Evolutionary conservation across 1,140 invertebrate genomes (phyloP).

Genomic region (Heliothis subflexa): DNA sequence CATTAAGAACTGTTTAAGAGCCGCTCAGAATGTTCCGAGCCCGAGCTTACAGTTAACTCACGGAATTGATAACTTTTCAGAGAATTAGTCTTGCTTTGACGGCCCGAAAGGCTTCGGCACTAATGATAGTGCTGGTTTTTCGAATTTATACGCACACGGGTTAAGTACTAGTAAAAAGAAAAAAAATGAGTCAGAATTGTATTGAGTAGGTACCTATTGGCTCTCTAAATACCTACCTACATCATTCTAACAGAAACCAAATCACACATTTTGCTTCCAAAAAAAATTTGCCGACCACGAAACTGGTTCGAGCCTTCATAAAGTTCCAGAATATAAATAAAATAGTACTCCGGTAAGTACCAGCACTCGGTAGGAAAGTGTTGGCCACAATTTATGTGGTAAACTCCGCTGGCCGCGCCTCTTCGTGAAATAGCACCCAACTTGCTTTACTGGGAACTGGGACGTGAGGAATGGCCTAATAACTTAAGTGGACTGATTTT

Average conservation of each 20-base stretch:
- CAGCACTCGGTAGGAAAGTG: neutral
- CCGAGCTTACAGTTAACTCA: slow-evolving; percentile 29
- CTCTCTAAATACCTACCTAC: no score
- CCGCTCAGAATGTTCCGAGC: slow-evolving; percentile 41
- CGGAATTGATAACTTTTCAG: slow-evolving; percentile 40
- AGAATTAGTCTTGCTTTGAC: slow-evolving; percentile 40
- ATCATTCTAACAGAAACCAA: no score
- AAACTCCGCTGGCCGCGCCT: neutral
- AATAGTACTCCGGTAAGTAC: neutral
- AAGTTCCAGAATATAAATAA: neutral
- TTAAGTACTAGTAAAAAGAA: no score
- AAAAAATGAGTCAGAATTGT: no score
- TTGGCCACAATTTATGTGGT: slow-evolving; percentile 1
- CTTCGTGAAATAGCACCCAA: neutral
- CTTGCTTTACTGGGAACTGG: neutral
- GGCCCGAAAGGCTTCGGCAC: neutral
- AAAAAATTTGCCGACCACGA: no score
- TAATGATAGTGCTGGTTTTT: no score
- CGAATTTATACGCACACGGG: no score
- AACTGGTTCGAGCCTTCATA: neutral
- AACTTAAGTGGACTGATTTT: neutral
- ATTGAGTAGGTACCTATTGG: no score
- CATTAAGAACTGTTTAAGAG: slow-evolving; percentile 76
- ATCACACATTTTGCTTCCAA: no score
- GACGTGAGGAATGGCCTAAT: neutral